phyloP scores from a whole-genome alignment of 2,797 vertebrate genomes.

The Glossophaga mutica region DNA sequence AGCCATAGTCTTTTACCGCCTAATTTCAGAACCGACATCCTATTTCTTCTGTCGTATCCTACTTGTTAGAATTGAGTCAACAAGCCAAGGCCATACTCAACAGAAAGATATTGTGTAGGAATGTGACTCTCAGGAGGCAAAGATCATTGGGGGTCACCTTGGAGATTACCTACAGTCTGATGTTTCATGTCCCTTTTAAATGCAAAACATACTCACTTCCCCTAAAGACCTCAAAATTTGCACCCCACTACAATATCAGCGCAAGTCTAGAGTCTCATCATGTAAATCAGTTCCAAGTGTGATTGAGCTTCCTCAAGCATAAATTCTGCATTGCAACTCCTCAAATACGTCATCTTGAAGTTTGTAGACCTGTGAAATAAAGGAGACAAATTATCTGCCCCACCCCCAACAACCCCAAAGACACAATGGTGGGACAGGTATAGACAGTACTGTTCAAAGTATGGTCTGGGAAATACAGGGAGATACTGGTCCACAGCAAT shows the following conservation, averaged over 20 bases:
- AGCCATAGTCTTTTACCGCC: background rate
- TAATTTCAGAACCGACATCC: background rate
- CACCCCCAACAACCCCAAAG: background rate
- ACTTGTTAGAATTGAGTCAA: background rate
- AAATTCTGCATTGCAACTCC: background rate
- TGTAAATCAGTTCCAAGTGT: background rate
- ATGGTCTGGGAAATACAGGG: fast-evolving
- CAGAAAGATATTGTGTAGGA: background rate
- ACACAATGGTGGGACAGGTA: background rate
- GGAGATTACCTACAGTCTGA: background rate
- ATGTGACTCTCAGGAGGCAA: background rate
- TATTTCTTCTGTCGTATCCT: background rate
- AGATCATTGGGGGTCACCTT: fast-evolving
- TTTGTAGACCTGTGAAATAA: background rate
- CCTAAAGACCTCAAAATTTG: background rate
- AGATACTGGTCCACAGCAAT: background rate
- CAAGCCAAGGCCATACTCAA: background rate
- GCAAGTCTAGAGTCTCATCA: background rate
- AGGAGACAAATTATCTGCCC: background rate
- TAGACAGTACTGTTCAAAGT: background rate
- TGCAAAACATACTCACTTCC: background rate
- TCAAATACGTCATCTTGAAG: background rate
- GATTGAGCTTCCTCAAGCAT: background rate
- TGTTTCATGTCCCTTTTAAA: background rate
- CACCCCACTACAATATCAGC: background rate